Evolutionary conservation across 2,797 vertebrate species (phyloP), one percentile per base, ranked within the genome.

Genomic region (Manis pentadactyla): DNA sequence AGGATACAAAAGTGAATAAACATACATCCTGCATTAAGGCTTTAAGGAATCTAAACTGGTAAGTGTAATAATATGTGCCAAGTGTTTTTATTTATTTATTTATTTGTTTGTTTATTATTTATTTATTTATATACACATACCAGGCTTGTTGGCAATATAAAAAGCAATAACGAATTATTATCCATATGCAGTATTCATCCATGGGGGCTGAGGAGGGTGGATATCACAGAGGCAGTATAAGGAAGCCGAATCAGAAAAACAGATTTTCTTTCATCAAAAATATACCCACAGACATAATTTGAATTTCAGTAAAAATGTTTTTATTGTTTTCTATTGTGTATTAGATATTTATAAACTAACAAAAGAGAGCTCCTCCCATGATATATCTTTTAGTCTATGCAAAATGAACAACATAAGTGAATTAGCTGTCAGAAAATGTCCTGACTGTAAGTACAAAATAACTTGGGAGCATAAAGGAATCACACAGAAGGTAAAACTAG

Each of bases 321-420:
- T 71, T 69, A 79, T 23, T 42, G 19, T 66, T 92, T 21, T 7
- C 1, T 39, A 77, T 49, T 4, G 14, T 46, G 0, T 51, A 17
- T 89, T 42, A 71, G 2, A 83, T 82, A 87, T 57, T 37, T 53
- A 87, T 73, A 89, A 71, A 85, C 29, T 64, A 68, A 75, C 4
- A 69, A 71, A 91, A 63, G 10, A 39, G 74, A 59, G 0, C 14
- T 31, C 4, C 19, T n/a, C 89, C 7, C 29, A 57, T 64, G 37
- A n/a, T 57, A 64, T 27, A 39, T 0, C 6, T 73, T 89, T 90
- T n/a, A 21, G 55, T 57, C 25, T 73, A 37, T 39, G 31, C 31
- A 94, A 86, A 93, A 39, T 88, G 15, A 51, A 46, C 3, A n/a
- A 7, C 5, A 66, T 9, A 5, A 27, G 5, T 87, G 31, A 91